Conservation (phyloP, 2,888 invertebrate species). For the Nemurella pictetii region DNA sequence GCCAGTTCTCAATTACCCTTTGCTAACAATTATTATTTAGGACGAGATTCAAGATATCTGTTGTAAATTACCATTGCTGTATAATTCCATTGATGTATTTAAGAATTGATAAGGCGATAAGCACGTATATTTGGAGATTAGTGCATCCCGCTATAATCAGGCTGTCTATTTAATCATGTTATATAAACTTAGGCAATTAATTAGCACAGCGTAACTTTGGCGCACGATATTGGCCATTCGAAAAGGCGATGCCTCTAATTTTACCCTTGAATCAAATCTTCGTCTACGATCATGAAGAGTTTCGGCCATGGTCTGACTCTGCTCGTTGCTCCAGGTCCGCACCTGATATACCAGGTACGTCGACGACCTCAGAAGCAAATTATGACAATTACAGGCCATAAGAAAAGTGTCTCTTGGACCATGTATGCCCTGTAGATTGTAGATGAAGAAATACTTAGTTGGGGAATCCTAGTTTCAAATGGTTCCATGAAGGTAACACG, state of each 20-base stretch:
- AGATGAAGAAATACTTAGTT: too few relatives aligned
- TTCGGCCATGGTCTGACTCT: neutral
- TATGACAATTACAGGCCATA: neutral
- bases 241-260: neutral
- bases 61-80: neutral
- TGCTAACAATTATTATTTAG: neutral
- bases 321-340: neutral
- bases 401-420: neutral
- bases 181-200: neutral
- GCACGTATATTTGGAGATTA: neutral
- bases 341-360: too few relatives aligned
- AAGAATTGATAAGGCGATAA: neutral
- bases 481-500: too few relatives aligned
- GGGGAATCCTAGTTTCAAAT: too few relatives aligned
- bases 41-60: neutral
- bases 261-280: neutral
- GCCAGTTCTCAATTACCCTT: neutral
- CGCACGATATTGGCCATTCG: too few relatives aligned
- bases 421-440: too few relatives aligned
- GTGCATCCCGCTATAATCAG: too few relatives aligned
- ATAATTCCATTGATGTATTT: neutral
- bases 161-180: neutral
- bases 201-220: neutral
- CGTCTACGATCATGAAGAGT: neutral
- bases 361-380: neutral